Evolutionary conservation across 2,888 invertebrate species (phyloP), one percentile per base, ranked within the genome.

Genomic region (Xestia c-nigrum): DNA sequence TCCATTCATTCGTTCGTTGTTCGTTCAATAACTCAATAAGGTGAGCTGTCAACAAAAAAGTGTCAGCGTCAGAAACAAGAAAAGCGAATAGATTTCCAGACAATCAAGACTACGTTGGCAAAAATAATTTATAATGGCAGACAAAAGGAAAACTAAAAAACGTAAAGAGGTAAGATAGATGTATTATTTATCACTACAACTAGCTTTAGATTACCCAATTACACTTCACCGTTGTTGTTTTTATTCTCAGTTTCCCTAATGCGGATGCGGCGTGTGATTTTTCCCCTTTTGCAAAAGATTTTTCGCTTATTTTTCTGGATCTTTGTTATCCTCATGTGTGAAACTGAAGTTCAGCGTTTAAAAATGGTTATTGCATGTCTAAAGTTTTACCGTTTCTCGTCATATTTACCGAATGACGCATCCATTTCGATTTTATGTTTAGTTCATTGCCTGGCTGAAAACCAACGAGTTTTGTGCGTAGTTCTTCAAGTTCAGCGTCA

Each of bases 91-190:
- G 76, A 85, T 85, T 88, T 85, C 72, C 70, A 81, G 79, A 83
- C 77, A 86, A 80, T 84, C 84, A 82, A 83, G 80, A 85, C 91
- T 91, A 93, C 94, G 93, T 94, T 92, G 92, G 92, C 93, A 93
- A 94, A 91, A 90, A 91, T 92, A 86, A 86, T 87, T 90, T 89
- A 93, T 85, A 90, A 96, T 96, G 96, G 95, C 96, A 92, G 96
- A 96, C 87, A 96, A 96, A 91, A 94, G 96, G 80, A 96, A 96
- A 94, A 94, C 94, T 82, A 96, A 95, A 92, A 96, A 96, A 89
- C 96, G 96, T 78, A 96, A 96, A 93, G 96, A 96, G 92, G 96
- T 96, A 91, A 90, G 94, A 89, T 73, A 38, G 24, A 64, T 52
- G 43, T 61, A 59, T 47, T 61, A 59, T 19, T 69, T 38, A 67